Evolutionary conservation across 2,797 vertebrate species (phyloP).

Genomic region (Tiaroga cobitis): DNA sequence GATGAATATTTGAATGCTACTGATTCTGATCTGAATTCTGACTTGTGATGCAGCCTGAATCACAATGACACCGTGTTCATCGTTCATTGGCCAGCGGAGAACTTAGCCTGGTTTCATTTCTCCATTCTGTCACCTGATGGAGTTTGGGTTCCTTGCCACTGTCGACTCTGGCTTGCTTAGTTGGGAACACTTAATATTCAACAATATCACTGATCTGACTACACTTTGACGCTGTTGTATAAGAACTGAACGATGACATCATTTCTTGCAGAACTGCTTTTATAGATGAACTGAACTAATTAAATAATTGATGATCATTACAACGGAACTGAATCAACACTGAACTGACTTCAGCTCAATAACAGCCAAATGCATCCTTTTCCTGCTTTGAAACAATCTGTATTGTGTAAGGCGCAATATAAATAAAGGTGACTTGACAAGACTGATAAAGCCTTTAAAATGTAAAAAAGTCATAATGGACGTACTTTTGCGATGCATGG

Average conservation of each 20-base stretch:
- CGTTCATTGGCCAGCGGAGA: neutral
- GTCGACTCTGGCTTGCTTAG: neutral
- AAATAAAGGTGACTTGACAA: neutral
- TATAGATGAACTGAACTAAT: too few species aligned
- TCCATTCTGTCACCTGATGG: neutral
- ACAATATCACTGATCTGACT: neutral
- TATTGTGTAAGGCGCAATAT: too few species aligned
- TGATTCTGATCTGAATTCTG: neutral
- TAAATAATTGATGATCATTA: too few species aligned
- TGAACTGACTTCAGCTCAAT: too few species aligned
- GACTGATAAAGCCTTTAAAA: neutral
- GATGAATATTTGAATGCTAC: slow-evolving; percentile 1
- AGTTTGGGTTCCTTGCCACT: neutral
- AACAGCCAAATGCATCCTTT: too few species aligned
- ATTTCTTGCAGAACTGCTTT: too few species aligned
- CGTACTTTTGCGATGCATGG: slow-evolving; percentile 86
- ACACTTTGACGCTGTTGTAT: too few species aligned
- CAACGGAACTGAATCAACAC: too few species aligned
- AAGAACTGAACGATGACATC: neutral
- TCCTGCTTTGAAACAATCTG: too few species aligned
- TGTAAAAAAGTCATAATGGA: neutral
- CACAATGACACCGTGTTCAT: neutral
- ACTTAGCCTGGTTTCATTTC: neutral
- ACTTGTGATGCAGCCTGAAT: neutral
- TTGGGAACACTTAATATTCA: neutral